Conservation (phyloP, 2,888 invertebrate genomes). For the Sinhomidia bicolor region DNA sequence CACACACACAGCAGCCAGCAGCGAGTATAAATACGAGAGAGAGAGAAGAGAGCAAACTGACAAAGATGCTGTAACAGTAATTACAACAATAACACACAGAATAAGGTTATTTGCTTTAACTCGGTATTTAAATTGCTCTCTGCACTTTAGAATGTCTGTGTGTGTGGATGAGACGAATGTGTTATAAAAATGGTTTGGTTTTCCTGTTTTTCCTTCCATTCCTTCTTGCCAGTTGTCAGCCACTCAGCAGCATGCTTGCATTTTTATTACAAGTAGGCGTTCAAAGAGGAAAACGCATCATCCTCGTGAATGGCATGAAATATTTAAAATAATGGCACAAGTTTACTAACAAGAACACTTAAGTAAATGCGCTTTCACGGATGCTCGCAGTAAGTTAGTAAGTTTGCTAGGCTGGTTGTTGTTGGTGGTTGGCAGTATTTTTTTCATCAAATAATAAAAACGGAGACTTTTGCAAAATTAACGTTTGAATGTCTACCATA, state of each 20-base stretch:
- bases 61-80: conserved; percentile 10
- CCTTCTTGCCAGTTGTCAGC: not conserved
- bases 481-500: not conserved
- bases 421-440: not conserved
- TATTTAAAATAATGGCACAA: conserved; percentile 5
- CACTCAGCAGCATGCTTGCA: not conserved
- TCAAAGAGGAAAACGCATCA: conserved; percentile 11
- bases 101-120: not conserved
- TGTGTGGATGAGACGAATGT: not conserved
- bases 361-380: conserved; percentile 23
- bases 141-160: conserved; percentile 8
- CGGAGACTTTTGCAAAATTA: too few species aligned
- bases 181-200: not conserved
- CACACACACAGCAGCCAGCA: too few species aligned
- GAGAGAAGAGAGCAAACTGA: too few species aligned
- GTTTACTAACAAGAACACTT: not conserved
- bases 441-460: not conserved
- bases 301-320: conserved; percentile 20
- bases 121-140: conserved; percentile 34
- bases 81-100: not conserved
- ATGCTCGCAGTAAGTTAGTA: not conserved
- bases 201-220: not conserved
- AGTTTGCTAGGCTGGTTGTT: not conserved
- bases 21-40: too few species aligned
- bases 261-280: conserved; percentile 20